Evolutionary conservation across 2,113 vertebrate genomes (phyloP).

Genomic region (Baryphthengus martii): DNA sequence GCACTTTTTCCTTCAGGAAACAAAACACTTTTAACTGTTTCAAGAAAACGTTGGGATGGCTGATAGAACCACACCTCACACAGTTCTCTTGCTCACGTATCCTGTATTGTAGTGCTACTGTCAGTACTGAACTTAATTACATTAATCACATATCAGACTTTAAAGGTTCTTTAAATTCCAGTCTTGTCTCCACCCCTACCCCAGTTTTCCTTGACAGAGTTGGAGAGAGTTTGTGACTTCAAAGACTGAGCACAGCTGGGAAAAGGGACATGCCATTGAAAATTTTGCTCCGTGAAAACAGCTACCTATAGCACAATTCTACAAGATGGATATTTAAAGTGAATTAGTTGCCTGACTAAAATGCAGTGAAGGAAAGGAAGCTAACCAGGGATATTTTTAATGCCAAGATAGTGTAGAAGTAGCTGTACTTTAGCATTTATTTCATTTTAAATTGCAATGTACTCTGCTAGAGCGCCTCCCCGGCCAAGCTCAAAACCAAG

Average conservation of each 20-base stretch:
- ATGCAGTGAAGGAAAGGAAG: neutral
- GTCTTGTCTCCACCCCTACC: neutral
- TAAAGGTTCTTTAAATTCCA: neutral
- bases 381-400: neutral
- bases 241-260: neutral
- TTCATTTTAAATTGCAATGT: neutral
- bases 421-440: neutral
- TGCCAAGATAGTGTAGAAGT: neutral
- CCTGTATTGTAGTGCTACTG: neutral
- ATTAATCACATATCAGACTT: neutral
- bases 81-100: neutral
- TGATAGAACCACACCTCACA: neutral
- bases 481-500: neutral
- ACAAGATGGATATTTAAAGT: neutral
- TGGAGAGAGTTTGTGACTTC: neutral
- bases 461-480: neutral
- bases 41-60: neutral
- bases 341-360: neutral
- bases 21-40: slow-evolving; percentile 25
- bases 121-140: neutral
- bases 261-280: neutral
- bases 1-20: slow-evolving; percentile 59
- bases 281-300: neutral
- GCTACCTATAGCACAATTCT: neutral
- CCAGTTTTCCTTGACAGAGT: neutral